These are phyloP conservation scores for Dioctria rufipes DNA, from an alignment of 2,888 invertebrate species.

Conservation along the genomic window DNA sequence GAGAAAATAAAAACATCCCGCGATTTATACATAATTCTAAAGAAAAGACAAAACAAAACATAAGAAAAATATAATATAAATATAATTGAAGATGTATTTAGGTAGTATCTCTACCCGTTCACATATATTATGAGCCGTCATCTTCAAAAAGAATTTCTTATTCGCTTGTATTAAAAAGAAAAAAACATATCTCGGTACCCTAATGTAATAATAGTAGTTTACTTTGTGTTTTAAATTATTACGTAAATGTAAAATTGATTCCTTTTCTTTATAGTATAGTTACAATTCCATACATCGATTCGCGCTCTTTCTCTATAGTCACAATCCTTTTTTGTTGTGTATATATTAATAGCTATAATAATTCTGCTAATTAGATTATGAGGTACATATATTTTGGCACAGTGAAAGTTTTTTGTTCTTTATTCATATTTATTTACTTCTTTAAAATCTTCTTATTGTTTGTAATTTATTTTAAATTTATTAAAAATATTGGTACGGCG, in stretches of 20 bases:
- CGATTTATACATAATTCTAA: constrained; percentile 7
- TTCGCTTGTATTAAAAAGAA: not conserved
- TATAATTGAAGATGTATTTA: no score
- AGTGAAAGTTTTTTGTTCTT: constrained; percentile 77
- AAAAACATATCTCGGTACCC: constrained; percentile 33
- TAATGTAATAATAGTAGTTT: not conserved
- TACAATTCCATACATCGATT: constrained; percentile 29
- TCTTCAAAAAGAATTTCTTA: no score
- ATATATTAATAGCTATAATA: constrained; percentile 57
- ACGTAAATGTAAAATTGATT: constrained; percentile 7
- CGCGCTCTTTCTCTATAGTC: constrained; percentile 12
- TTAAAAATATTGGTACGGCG: constrained; percentile 52
- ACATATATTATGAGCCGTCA: no score
- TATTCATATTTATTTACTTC: constrained; percentile 71
- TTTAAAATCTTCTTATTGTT: constrained; percentile 70
- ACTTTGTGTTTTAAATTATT: not conserved
- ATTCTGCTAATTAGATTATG: constrained; percentile 72
- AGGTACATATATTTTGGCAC: constrained; percentile 88
- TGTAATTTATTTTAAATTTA: constrained; percentile 65
- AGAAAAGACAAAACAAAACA: constrained; percentile 12
- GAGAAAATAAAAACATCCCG: constrained; percentile 47
- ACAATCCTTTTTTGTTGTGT: constrained; percentile 42
- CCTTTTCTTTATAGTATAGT: not conserved
- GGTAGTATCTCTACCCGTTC: no score
- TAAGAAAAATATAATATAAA: constrained; percentile 10